A percentile compares a stretch with the other conserved stretches of the same genome.
phyloP scores from a whole-genome alignment of 2,888 invertebrate genomes.

The Tricholauxania praeusta region DNA sequence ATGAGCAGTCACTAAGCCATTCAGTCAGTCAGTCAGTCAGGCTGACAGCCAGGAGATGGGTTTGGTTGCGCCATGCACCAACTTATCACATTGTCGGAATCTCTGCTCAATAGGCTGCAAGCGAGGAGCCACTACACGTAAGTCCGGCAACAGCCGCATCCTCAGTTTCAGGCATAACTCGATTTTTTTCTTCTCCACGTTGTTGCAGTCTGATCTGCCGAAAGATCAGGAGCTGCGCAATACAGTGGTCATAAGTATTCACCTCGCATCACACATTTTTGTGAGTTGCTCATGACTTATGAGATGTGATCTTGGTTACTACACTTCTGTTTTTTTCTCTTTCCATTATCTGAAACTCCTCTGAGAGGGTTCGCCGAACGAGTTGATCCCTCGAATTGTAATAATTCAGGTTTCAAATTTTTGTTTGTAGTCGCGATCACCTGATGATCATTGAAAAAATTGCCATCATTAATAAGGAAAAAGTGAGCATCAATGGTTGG shows the following conservation, averaged over 20 bases:
- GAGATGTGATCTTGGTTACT: conserved; percentile 32
- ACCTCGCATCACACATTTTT: conserved; percentile 37
- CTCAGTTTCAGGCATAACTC: background rate
- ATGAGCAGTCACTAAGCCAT: conserved; percentile 15
- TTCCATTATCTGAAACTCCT: conserved; percentile 11
- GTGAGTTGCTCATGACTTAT: conserved; percentile 4
- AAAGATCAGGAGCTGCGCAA: conserved; percentile 7
- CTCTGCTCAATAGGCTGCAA: conserved; percentile 41
- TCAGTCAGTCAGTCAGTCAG: conserved; percentile 23
- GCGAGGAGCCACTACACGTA: conserved; percentile 25
- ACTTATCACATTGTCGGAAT: conserved; percentile 53
- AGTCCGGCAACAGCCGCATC: background rate
- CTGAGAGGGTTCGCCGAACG: conserved; percentile 1
- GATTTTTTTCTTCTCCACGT: background rate
- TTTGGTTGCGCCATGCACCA: conserved; percentile 28
- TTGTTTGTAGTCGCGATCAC: conserved; percentile 40
- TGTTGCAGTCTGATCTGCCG: background rate
- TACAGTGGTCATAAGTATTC: conserved; percentile 33
- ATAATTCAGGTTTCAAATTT: conserved; percentile 35
- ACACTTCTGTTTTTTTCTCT: conserved; percentile 17
- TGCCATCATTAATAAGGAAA: conserved; percentile 48
- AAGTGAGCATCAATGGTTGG: background rate
- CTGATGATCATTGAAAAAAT: conserved; percentile 51
- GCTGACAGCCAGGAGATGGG: too few relatives aligned
- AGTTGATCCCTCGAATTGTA: conserved; percentile 29